Base-by-base conservation (phyloP, 2,888 invertebrate species). In the Lycocerus yunnanus region DNA sequence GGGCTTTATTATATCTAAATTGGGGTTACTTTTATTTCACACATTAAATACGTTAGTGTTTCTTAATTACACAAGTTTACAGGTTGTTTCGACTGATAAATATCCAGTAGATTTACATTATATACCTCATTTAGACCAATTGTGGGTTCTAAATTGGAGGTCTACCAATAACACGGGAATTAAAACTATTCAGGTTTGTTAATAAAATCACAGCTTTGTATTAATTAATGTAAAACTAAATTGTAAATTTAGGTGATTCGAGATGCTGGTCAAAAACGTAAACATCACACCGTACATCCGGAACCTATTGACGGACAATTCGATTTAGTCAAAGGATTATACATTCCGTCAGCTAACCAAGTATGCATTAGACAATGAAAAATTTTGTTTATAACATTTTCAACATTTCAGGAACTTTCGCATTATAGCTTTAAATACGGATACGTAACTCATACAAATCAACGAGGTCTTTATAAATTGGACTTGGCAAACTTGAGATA, bases 221-320 rank as follows among this genome's bases (percentile, higher is more conserved):
- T 21, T 11, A 3, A 11, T n/a, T 13, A 66, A 24, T n/a, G n/a
- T n/a, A 43, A 66, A 21, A 15, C 10, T 66, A 15, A 66, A 24
- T 66, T n/a, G 9, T 61, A 20, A 24, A 16, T 68, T 63, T 86
- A 90, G 85, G 91, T 94, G n/a, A 93, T 94, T 78, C 86, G 93
- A 65, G 92, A 93, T 83, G 93, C 93, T 21, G 91, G 91, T 15
- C 91, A 93, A 84, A 92, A 92, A 84, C 88, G 91, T 72, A 92
- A 92, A 83, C 94, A 94, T 84, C 92, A 92, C 83, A 92, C 92
- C 0, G 92, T 92, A 1, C 92, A 93, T 84, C 92, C 92, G 1
- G 92, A 93, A 83, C 93, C 93, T 0, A 92, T 94, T 61, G 93
- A 93, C 82, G 93, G 93, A 13, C 92, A 93, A 83, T 93, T 93